phyloP scores from a whole-genome alignment of 2,797 vertebrate species.

The Acomys russatus region DNA sequence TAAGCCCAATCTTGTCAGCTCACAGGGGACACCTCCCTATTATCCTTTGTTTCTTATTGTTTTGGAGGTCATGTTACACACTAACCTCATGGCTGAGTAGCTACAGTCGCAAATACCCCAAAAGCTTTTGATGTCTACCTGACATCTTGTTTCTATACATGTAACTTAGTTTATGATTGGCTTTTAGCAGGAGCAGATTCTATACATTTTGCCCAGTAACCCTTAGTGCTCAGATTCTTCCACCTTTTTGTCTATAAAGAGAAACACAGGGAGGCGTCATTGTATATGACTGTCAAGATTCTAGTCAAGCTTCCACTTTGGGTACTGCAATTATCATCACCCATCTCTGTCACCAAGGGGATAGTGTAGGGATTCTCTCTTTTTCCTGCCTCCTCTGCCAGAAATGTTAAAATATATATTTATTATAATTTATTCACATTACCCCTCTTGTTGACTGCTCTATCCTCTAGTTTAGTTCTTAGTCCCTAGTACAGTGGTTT shows the following conservation, averaged over 20 bases:
- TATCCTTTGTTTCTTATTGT: constrained; percentile 47
- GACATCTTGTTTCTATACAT: constrained; percentile 43
- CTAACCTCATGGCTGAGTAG: not conserved
- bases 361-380: not conserved
- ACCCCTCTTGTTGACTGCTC: not conserved
- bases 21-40: not conserved
- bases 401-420: too few relatives aligned
- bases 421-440: too few relatives aligned
- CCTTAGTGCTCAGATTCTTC: constrained; percentile 1
- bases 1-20: constrained; percentile 36
- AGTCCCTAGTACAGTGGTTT: not conserved
- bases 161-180: constrained; percentile 36
- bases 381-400: too few relatives aligned
- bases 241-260: constrained; percentile 53
- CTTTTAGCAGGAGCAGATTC: constrained; percentile 30
- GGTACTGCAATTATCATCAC: constrained; percentile 59
- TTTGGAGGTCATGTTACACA: not conserved
- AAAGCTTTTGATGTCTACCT: constrained; percentile 31
- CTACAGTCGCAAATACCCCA: not conserved
- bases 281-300: constrained; percentile 35
- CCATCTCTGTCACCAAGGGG: constrained; percentile 18
- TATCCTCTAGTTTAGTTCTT: constrained; percentile 55
- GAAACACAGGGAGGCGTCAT: constrained; percentile 10
- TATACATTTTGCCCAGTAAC: not conserved
- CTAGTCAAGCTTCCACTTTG: constrained; percentile 29